Conservation (phyloP, 35 echinoderm and acorn worm genomes). For the Apostichopus californicus region DNA sequence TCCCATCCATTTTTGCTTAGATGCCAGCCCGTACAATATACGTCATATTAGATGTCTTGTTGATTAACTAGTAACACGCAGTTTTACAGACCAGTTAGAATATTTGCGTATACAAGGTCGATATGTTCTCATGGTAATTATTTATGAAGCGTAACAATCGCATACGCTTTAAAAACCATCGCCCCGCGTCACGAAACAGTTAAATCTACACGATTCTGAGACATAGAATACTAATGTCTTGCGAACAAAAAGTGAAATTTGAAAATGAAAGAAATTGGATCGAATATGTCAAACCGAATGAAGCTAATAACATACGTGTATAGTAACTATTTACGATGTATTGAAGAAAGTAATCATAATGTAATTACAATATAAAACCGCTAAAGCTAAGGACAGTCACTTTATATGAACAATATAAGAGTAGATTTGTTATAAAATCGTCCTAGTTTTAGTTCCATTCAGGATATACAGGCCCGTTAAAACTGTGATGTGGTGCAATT, state of each 20-base stretch:
- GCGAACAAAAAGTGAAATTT: background rate
- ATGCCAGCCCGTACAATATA: slow-evolving; percentile 5
- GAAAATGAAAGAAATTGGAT: background rate
- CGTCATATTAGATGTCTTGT: background rate
- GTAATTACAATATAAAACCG: background rate
- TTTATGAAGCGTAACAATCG: slow-evolving; percentile 20
- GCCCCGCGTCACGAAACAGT: slow-evolving; percentile 15
- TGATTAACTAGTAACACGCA: slow-evolving; percentile 9
- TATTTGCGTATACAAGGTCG: background rate
- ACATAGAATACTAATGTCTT: background rate
- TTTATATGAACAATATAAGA: no score
- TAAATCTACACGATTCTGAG: background rate
- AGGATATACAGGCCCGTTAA: no score
- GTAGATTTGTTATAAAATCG: no score
- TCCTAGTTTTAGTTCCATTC: no score
- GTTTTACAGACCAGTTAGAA: background rate
- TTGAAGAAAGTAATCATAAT: background rate
- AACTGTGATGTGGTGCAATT: no score
- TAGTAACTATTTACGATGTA: slow-evolving; percentile 27
- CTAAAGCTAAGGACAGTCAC: background rate
- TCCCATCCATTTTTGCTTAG: background rate
- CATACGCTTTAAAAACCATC: slow-evolving; percentile 12
- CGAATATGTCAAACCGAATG: background rate
- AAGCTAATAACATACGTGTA: background rate
- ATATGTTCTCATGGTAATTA: slow-evolving; percentile 18